Percentiles rank a stretch among this genome's conserved stretches.
Evolutionary conservation across 2,113 vertebrate genomes (phyloP).

Genomic region (Scomber scombrus): DNA sequence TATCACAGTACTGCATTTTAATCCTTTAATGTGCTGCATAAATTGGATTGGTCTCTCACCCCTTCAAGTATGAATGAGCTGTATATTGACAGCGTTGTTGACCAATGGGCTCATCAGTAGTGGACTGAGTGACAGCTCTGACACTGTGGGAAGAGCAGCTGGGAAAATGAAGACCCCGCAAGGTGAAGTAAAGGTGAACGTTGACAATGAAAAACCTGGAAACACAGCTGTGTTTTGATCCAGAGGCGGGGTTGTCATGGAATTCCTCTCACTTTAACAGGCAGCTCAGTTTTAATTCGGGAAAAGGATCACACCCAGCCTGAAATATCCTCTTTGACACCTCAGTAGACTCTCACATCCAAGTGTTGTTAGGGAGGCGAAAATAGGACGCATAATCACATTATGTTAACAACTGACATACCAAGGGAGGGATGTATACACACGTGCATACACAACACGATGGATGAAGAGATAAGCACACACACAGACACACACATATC

Average conservation of each 20-base stretch:
- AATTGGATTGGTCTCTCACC: conserved; percentile 69
- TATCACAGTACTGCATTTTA: conserved; percentile 70
- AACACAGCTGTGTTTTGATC: conserved; percentile 68
- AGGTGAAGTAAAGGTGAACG: conserved; percentile 73
- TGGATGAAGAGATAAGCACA: conserved; percentile 14
- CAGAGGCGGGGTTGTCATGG: conserved; percentile 60
- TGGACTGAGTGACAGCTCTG: conserved; percentile 40
- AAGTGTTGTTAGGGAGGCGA: conserved; percentile 72
- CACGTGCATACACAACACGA: conserved; percentile 16
- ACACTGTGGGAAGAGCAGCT: conserved; percentile 37
- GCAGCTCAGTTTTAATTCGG: conserved; percentile 48
- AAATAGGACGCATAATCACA: conserved; percentile 76
- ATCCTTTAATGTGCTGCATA: conserved; percentile 68
- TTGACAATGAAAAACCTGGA: conserved; percentile 21
- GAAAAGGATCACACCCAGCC: conserved; percentile 67
- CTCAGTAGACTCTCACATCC: conserved; percentile 67
- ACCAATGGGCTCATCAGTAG: conserved; percentile 38
- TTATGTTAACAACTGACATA: conserved; percentile 74
- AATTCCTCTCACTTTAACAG: conserved; percentile 69
- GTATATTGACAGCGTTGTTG: conserved; percentile 37
- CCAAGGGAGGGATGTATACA: conserved; percentile 9
- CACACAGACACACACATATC: not conserved
- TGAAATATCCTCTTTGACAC: conserved; percentile 76
- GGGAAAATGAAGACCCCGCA: conserved; percentile 42
- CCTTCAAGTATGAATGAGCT: conserved; percentile 45